Conservation (phyloP, 1,140 invertebrate genomes). For the Andrena cerasifolii region DNA sequence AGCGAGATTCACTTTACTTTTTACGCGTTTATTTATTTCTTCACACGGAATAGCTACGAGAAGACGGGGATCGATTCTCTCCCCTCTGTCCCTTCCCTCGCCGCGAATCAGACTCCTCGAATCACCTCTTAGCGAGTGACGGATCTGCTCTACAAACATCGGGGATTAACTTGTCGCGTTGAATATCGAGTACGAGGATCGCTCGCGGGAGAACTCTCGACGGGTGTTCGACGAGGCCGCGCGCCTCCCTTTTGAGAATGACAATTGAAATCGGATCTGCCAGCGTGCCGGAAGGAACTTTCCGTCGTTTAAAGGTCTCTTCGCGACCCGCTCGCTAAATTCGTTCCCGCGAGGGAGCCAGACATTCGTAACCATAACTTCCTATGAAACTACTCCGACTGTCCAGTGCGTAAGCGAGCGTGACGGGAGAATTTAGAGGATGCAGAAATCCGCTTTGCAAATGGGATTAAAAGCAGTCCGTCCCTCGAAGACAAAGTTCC, state of each 20-base stretch:
- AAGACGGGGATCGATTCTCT: background rate
- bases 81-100: background rate
- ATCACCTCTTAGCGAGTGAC: background rate
- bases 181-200: slow-evolving; percentile 38
- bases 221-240: slow-evolving; percentile 11
- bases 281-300: background rate
- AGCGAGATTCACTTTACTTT: background rate
- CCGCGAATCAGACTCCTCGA: background rate
- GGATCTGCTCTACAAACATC: background rate
- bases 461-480: slow-evolving; percentile 56
- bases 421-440: slow-evolving; percentile 42
- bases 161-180: slow-evolving; percentile 15
- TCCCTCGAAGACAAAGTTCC: slow-evolving; percentile 42
- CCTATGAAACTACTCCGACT: background rate
- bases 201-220: slow-evolving; percentile 1
- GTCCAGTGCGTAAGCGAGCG: background rate
- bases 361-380: background rate
- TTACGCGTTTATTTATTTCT: background rate
- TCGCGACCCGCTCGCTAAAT: background rate
- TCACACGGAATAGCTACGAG: too few species aligned
- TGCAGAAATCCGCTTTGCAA: slow-evolving; percentile 45
- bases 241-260: background rate
- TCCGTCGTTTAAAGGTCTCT: background rate
- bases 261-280: background rate
- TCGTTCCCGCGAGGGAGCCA: background rate